Evolutionary conservation across 2,797 vertebrate species (phyloP), one percentile per base, ranked within the genome.

Genomic region (Poecilia velifera): DNA sequence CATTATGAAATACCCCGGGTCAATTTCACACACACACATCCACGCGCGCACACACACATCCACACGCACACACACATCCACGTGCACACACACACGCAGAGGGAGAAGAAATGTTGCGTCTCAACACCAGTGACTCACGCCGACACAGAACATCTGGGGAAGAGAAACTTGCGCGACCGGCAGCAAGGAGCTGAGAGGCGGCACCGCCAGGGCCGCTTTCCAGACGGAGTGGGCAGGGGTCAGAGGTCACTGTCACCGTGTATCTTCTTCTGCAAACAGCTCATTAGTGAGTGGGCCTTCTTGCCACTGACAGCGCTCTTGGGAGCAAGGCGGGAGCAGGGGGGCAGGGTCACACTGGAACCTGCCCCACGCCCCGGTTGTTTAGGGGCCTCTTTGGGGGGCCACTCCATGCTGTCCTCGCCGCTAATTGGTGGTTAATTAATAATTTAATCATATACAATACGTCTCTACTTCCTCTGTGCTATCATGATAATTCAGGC

Each of bases 361-460:
- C 94, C 92, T 94, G 93, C 90, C 91, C 92, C 90, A 79, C 84
- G 75, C 87, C 92, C 93, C 79, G 88, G 94, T 95, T 95, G 94
- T 95, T 95, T 94, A 92, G 91, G 78, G 85, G 83, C 77, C 92
- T 94, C 93, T 95, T 92, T 68, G 84, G 92, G 93, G 94, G 51
- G 51, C 85, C 34, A 28, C 76, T 87, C 82, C 78, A 25, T 79
- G 86, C 87, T 83, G 82, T 82, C 70, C 82, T 87, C 84, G 87
- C 77, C 72, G 76, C 88, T 88, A 86, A 88, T 93, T 94, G 92
- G 92, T 95, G 93, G 94, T 96, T 95, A 96, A 96, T 96, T 95
- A 95, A 96, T 95, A 96, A 95, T 95, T 95, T 95, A 95, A 94
- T 95, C 78, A 34, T 94, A 93, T 94, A 90, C 91, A 92, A 88